A percentile compares a stretch with the other conserved stretches of the same genome.
Conservation (phyloP, 2,113 vertebrate genomes). For the Amblyopsis rosae region DNA sequence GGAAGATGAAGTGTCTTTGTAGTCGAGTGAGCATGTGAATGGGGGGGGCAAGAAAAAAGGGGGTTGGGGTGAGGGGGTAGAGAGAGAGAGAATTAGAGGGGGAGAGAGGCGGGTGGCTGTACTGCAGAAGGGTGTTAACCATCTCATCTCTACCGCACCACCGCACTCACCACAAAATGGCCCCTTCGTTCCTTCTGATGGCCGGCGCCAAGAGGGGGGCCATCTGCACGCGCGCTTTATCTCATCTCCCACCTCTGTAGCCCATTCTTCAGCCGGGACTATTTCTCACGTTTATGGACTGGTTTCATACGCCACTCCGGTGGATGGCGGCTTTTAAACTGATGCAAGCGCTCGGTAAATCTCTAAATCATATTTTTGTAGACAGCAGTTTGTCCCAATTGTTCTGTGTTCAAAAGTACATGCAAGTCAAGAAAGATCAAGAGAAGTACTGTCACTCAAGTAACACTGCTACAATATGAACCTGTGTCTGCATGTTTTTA, state of each 20-base stretch:
- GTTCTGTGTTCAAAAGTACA: too few relatives aligned
- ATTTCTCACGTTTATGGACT: constrained; percentile 61
- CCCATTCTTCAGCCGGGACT: constrained; percentile 60
- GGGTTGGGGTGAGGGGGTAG: background rate
- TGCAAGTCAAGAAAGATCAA: background rate
- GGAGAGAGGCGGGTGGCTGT: constrained; percentile 52
- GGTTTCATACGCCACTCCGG: constrained; percentile 44
- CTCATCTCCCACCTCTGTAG: constrained; percentile 60
- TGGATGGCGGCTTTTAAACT: constrained; percentile 42
- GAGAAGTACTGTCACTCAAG: background rate
- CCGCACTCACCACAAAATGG: constrained; percentile 76
- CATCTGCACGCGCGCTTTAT: constrained; percentile 46
- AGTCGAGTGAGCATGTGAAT: constrained; percentile 83
- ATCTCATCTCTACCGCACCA: constrained; percentile 80
- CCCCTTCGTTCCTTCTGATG: constrained; percentile 70
- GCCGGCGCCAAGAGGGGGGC: constrained; percentile 42
- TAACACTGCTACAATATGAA: background rate
- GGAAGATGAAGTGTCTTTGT: constrained; percentile 94
- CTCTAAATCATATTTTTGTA: too few relatives aligned
- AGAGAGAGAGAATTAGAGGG: constrained; percentile 38
- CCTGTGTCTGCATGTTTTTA: background rate
- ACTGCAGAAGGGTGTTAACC: constrained; percentile 84
- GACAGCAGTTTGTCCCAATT: too few relatives aligned
- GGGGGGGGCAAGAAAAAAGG: constrained; percentile 34
- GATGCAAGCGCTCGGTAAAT: too few relatives aligned